These are phyloP conservation scores for Clarias pachynema DNA, from an alignment of 2,797 vertebrate genomes.

Conservation along the genomic window DNA sequence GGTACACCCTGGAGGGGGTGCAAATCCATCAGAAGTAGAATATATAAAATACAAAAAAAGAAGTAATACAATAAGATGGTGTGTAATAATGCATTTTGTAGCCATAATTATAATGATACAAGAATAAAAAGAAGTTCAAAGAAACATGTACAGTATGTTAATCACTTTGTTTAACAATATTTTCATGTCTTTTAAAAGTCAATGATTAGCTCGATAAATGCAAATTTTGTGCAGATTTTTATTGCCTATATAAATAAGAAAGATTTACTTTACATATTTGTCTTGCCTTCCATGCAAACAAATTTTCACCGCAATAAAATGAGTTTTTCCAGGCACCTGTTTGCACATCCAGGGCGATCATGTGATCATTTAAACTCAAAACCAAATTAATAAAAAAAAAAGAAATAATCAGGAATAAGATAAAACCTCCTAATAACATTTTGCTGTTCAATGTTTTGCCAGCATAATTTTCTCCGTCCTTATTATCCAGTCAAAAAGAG, in stretches of 20 bases:
- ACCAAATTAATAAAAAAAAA: not conserved
- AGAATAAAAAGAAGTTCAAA: not conserved
- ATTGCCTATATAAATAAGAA: not conserved
- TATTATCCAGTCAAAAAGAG: slow-evolving; percentile 15
- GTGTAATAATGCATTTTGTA: slow-evolving; percentile 52
- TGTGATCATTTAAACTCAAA: not conserved
- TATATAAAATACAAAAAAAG: not conserved
- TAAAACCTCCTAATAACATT: not conserved
- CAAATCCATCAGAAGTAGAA: no score
- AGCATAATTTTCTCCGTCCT: slow-evolving; percentile 1
- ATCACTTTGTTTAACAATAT: not conserved
- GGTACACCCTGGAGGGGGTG: no score
- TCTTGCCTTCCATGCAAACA: not conserved
- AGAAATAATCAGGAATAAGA: not conserved
- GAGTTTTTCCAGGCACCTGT: slow-evolving; percentile 3
- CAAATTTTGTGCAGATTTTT: no score
- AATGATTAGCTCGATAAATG: not conserved
- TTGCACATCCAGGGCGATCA: not conserved
- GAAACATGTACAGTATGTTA: not conserved
- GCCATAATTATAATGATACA: slow-evolving; percentile 44
- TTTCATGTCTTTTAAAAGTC: not conserved
- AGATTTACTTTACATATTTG: not conserved
- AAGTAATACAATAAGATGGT: not conserved
- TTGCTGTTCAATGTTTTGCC: not conserved
- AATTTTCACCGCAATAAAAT: not conserved